These are phyloP conservation scores for Rhyacichthys aspro DNA, from an alignment of 2,797 vertebrate genomes.

Conservation along the genomic window DNA sequence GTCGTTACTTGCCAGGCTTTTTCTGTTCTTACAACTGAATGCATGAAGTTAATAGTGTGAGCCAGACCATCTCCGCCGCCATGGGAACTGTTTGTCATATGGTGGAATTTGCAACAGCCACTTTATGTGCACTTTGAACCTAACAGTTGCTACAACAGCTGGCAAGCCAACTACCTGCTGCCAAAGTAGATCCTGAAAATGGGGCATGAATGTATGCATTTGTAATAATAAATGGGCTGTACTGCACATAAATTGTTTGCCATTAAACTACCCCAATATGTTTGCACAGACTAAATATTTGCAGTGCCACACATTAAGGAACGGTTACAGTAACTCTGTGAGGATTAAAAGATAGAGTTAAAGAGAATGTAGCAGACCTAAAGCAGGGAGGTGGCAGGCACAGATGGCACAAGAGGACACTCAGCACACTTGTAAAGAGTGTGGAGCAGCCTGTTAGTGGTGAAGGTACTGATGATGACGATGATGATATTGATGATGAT, in stretches of 20 bases:
- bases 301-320: constrained; percentile 9
- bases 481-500: constrained; percentile 19
- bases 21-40: constrained; percentile 12
- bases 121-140: constrained; percentile 12
- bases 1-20: not conserved
- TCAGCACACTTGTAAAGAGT: constrained; percentile 37
- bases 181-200: constrained; percentile 1
- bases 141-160: constrained; percentile 14
- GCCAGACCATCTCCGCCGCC: constrained; percentile 5
- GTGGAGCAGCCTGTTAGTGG: constrained; percentile 34
- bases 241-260: not conserved
- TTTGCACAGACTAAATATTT: constrained; percentile 1
- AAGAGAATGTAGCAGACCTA: constrained; percentile 17
- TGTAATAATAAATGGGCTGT: not conserved
- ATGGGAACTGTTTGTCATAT: constrained; percentile 16
- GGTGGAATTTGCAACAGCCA: constrained; percentile 12
- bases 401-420: constrained; percentile 44
- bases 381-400: constrained; percentile 22
- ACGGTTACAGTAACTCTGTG: not conserved
- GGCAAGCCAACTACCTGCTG: constrained; percentile 13
- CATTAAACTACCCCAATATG: not conserved
- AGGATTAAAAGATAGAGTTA: not conserved
- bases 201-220: constrained; percentile 3
- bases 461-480: constrained; percentile 24
- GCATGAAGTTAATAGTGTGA: constrained; percentile 14